Percentiles rank a stretch among this genome's conserved stretches.
phyloP scores from a whole-genome alignment of 2,888 invertebrate genomes.

The Heliconius aoede region DNA sequence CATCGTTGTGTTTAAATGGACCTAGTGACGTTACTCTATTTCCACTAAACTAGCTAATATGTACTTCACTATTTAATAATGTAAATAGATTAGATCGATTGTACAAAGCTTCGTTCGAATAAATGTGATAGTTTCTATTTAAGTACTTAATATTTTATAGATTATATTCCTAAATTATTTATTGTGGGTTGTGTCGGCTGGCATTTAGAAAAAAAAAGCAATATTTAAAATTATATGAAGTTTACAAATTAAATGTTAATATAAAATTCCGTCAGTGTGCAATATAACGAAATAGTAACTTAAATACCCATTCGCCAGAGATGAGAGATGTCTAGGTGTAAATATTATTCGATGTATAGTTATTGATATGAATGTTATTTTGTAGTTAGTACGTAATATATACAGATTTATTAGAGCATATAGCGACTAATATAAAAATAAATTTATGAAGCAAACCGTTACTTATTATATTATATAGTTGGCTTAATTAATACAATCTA shows the following conservation, averaged over 20 bases:
- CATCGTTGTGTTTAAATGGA: conserved; percentile 42
- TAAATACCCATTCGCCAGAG: conserved; percentile 56
- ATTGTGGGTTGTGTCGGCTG: conserved; percentile 64
- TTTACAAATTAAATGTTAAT: conserved; percentile 43
- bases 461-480: conserved; percentile 52
- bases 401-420: conserved; percentile 40
- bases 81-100: conserved; percentile 57
- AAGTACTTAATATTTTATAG: conserved; percentile 80
- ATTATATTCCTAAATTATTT: conserved; percentile 81
- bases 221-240: conserved; percentile 28
- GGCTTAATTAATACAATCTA: conserved; percentile 36
- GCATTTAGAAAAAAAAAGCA: conserved; percentile 45
- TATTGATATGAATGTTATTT: conserved; percentile 54
- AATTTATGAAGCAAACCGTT: conserved; percentile 56
- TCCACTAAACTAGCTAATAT: conserved; percentile 62
- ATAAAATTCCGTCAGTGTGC: conserved; percentile 51
- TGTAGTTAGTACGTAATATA: conserved; percentile 53
- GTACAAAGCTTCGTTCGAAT: conserved; percentile 81
- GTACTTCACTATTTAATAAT: conserved; percentile 66
- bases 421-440: conserved; percentile 51
- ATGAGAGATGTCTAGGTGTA: conserved; percentile 60
- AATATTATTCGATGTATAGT: conserved; percentile 62
- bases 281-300: conserved; percentile 48
- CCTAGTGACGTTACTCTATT: conserved; percentile 64
- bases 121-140: conserved; percentile 82